A percentile compares a stretch with the other conserved stretches of the same genome.
Evolutionary conservation across 1,140 invertebrate species (phyloP).

Genomic region (Elymnias hypermnestra): DNA sequence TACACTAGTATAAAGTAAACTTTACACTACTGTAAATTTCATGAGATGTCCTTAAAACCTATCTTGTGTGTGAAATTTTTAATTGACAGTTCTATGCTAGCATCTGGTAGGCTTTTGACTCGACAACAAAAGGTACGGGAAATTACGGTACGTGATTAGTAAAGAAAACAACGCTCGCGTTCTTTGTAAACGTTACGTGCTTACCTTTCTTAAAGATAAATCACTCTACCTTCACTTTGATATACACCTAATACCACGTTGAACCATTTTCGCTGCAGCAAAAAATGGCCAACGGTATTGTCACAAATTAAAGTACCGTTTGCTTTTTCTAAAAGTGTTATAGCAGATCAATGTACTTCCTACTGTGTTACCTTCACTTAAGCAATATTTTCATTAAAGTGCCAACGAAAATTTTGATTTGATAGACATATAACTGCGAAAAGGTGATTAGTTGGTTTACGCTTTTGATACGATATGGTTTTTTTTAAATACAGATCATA

Average conservation of each 20-base stretch:
- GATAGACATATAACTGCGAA: background rate
- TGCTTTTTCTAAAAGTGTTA: slow-evolving; percentile 3
- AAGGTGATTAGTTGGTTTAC: no score
- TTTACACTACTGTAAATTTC: no score
- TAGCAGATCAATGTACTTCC: slow-evolving; percentile 2
- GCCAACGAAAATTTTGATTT: background rate
- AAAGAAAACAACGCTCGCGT: background rate
- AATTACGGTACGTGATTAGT: no score
- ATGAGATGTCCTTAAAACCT: no score
- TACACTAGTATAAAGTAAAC: no score
- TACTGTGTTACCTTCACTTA: slow-evolving; percentile 5
- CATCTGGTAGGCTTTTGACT: slow-evolving; percentile 40
- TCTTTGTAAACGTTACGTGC: background rate
- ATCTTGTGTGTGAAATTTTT: no score
- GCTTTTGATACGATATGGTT: no score
- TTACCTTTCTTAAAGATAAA: background rate
- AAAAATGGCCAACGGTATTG: slow-evolving; percentile 1
- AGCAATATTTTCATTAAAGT: background rate
- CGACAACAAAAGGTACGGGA: slow-evolving; percentile 44
- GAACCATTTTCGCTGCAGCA: background rate
- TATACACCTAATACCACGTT: background rate
- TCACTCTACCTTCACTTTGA: background rate
- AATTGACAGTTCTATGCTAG: slow-evolving; percentile 42
- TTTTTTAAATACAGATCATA: no score
- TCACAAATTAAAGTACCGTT: slow-evolving; percentile 11